These are phyloP conservation scores for Arenaria interpres DNA, from an alignment of 2,113 vertebrate genomes.

Conservation along the genomic window DNA sequence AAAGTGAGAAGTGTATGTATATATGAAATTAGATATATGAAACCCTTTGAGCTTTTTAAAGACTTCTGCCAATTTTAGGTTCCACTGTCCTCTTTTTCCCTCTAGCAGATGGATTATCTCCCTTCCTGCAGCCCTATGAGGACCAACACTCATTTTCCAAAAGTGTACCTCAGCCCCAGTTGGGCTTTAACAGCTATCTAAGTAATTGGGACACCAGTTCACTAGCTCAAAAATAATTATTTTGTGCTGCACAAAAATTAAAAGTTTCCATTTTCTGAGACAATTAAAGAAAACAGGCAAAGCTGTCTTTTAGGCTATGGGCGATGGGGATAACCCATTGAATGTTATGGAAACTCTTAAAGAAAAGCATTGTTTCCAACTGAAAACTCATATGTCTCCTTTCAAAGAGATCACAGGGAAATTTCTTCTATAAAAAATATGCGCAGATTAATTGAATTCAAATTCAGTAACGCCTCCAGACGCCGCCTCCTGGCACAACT, in stretches of 20 bases:
- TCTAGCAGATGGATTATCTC: neutral
- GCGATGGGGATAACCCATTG: neutral
- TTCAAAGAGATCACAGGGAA: neutral
- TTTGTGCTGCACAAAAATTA: neutral
- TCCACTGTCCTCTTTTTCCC: slow-evolving; percentile 1
- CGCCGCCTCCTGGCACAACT: neutral
- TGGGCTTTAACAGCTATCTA: slow-evolving; percentile 2
- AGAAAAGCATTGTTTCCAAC: slow-evolving; percentile 8
- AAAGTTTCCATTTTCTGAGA: slow-evolving; percentile 10
- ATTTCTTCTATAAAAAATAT: neutral
- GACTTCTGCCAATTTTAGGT: neutral
- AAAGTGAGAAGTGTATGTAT: neutral
- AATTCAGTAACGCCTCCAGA: neutral
- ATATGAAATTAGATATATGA: neutral
- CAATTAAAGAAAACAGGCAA: neutral
- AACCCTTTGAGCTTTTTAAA: neutral
- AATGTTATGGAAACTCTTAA: neutral
- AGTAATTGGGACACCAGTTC: slow-evolving; percentile 10
- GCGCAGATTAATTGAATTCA: neutral
- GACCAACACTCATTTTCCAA: slow-evolving; percentile 14
- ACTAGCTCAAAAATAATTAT: slow-evolving; percentile 15
- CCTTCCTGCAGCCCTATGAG: neutral
- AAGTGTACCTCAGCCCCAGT: neutral
- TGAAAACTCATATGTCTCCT: neutral
- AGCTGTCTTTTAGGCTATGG: neutral